These are phyloP conservation scores for Stomatorhinus ivindoensis DNA, from an alignment of 2,113 vertebrate genomes.

Conservation along the genomic window DNA sequence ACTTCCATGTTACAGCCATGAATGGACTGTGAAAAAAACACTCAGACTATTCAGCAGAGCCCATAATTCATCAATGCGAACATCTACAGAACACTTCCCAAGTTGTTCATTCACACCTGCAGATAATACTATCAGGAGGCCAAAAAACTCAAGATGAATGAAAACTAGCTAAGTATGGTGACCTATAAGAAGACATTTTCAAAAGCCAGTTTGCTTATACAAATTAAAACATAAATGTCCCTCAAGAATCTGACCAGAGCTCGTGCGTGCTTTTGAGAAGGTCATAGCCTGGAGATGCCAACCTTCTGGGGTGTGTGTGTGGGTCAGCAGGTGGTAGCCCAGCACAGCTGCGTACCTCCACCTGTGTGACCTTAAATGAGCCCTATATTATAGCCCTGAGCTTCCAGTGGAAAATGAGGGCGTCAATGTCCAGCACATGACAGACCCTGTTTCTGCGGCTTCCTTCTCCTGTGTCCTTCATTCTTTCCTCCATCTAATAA, in stretches of 20 bases:
- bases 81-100: neutral
- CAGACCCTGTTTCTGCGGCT: neutral
- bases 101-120: neutral
- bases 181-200: neutral
- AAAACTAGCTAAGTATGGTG: neutral
- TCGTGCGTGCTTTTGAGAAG: neutral
- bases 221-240: neutral
- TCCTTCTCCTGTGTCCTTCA: neutral
- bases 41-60: neutral
- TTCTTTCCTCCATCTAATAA: neutral
- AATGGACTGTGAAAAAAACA: neutral
- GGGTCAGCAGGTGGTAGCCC: neutral
- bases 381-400: neutral
- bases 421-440: neutral
- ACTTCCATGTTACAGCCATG: neutral
- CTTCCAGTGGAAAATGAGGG: neutral
- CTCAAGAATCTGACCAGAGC: neutral
- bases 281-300: neutral
- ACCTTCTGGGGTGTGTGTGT: neutral
- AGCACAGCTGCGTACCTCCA: neutral
- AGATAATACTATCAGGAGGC: neutral
- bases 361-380: neutral
- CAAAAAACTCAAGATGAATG: neutral
- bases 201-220: neutral
- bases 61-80: neutral